Evolutionary conservation across 2,888 invertebrate species (phyloP), one percentile per base, ranked within the genome.

Genomic region (Chorisops tibialis): DNA sequence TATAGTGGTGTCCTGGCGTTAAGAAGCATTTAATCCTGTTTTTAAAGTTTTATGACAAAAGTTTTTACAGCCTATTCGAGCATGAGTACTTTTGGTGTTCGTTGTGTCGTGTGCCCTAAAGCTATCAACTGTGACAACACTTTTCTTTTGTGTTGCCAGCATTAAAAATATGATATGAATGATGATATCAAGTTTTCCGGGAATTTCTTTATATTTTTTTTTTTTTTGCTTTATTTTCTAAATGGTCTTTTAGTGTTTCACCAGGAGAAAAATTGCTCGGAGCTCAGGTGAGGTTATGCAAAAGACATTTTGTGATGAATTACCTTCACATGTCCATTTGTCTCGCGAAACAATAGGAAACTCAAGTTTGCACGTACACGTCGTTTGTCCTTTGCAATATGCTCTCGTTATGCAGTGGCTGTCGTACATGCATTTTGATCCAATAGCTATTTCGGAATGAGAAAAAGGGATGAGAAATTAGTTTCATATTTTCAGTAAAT

Each of bases 241-340:
- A 30, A 30, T 9, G 30, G 5, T 30, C 30, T 30, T 30, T 30
- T 30, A 7, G 30, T 9, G 30, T 30, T 30, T 21, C 45, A n/a
- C 22, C n/a, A 21, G 48, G 48, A 7, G 18, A 21, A 12, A 48
- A 21, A 48, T 48, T 24, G 21, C 16, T 22, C 22, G 14, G 21
- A 48, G 21, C 24, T 48, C 21, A 24, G 48, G 24, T 48, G 24
- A 48, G 48, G 14, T 22, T 19, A 24, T 22, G 48, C 14, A 24
- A n/a, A 48, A 21, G 21, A 24, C n/a, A 11, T 35, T 50, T 52
- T n/a, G n/a, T 63, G 50, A 59, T 63, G 41, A 61, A 65, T 67
- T 68, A 68, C 69, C 68, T 63, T 59, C 61, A 65, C 69, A 69
- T 49, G 63, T 65, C 66, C 65, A 67, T 61, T 67, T 66, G 65